phyloP scores from a whole-genome alignment of 2,113 vertebrate species.

The human (Homo sapiens) region DNA sequence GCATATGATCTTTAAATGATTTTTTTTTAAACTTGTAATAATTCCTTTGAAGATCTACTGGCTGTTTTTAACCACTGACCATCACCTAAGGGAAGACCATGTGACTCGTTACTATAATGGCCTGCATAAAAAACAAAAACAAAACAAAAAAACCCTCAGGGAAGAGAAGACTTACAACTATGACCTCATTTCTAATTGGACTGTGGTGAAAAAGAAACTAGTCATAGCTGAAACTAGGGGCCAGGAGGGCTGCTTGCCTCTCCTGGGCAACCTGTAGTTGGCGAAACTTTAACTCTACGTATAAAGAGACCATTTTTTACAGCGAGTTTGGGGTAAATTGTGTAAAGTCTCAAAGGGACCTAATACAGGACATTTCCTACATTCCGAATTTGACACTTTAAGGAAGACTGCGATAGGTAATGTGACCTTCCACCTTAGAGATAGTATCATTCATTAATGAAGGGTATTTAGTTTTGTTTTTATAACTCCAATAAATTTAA shows the following conservation, averaged over 20 bases:
- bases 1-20: neutral
- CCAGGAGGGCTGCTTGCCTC: neutral
- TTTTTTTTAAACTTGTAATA: neutral
- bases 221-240: neutral
- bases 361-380: neutral
- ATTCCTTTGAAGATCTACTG: neutral
- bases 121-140: neutral
- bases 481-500: neutral
- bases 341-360: neutral
- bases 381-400: constrained; percentile 22
- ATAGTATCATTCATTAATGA: neutral
- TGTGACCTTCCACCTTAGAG: neutral
- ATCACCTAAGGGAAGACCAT: neutral
- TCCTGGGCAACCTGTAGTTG: neutral
- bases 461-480: neutral
- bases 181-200: constrained; percentile 47
- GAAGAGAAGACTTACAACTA: neutral
- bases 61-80: constrained; percentile 29
- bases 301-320: neutral
- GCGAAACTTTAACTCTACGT: neutral
- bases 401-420: neutral
- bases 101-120: constrained; percentile 53
- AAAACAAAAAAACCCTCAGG: neutral
- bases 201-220: neutral
- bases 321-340: neutral